A percentile compares a stretch with the other conserved stretches of the same genome.
Conservation (phyloP, 92 coral and sea anemone species). For the Hydrozoanthus gracilis region DNA sequence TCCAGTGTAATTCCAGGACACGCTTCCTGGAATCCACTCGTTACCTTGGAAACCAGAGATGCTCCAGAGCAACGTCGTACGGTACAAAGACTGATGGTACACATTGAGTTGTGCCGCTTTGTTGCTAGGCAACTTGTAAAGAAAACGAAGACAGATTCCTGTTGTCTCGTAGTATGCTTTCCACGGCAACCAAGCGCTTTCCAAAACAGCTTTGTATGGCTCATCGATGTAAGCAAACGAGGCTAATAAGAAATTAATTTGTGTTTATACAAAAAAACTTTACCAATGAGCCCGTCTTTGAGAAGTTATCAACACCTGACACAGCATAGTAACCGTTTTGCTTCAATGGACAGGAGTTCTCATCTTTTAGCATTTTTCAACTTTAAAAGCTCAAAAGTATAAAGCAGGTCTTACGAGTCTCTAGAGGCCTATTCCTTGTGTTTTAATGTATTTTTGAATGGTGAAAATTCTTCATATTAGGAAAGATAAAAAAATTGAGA, state of each 20-base stretch:
- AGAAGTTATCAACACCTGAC: too few species aligned
- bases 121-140: not conserved
- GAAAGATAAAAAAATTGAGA: too few species aligned
- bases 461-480: too few species aligned
- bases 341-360: too few species aligned
- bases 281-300: not conserved
- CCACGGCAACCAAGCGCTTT: constrained; percentile 9
- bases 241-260: not conserved
- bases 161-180: not conserved
- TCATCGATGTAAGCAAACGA: not conserved
- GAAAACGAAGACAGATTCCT: constrained; percentile 22
- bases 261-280: not conserved
- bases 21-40: constrained; percentile 6
- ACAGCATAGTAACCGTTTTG: too few species aligned
- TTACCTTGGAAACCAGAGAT: constrained; percentile 3
- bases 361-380: too few species aligned
- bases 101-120: constrained; percentile 10
- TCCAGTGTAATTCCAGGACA: constrained; percentile 3
- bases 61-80: not conserved
- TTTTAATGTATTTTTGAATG: too few species aligned
- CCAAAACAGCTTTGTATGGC: not conserved
- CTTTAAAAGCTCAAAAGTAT: too few species aligned
- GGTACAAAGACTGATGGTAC: not conserved
- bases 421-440: too few species aligned
- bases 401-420: too few species aligned